Evolutionary conservation across 2,113 vertebrate genomes (phyloP).

Genomic region (Struthidea cinerea): DNA sequence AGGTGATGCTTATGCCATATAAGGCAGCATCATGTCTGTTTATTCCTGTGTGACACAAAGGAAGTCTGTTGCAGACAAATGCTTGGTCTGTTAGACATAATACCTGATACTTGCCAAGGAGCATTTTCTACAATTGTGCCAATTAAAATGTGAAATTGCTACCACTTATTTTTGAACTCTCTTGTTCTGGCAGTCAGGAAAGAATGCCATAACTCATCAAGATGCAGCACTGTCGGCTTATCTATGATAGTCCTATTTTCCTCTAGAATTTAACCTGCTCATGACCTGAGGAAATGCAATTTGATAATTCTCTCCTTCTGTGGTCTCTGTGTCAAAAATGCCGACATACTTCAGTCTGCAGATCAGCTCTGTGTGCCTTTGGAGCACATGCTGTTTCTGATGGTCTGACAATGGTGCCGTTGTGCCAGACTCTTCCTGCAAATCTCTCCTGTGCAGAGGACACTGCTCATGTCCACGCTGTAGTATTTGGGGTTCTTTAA

Average conservation of each 20-base stretch:
- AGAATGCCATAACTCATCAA: slow-evolving; percentile 27
- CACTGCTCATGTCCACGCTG: not conserved
- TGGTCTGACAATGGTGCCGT: rapidly evolving
- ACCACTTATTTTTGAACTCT: slow-evolving; percentile 31
- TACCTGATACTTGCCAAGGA: slow-evolving; percentile 56
- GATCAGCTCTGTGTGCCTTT: not conserved
- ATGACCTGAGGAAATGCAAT: not conserved
- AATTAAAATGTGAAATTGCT: slow-evolving; percentile 46
- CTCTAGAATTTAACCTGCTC: slow-evolving; percentile 29
- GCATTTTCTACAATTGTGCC: slow-evolving; percentile 47
- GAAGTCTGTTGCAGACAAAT: slow-evolving; percentile 45
- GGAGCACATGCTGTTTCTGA: not conserved
- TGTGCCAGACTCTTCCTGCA: not conserved
- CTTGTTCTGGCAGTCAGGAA: not conserved
- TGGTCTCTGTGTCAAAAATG: not conserved
- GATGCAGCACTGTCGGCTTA: not conserved
- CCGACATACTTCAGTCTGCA: not conserved
- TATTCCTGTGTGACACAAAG: slow-evolving; percentile 34
- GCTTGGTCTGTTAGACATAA: slow-evolving; percentile 52
- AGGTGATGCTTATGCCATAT: slow-evolving; percentile 23
- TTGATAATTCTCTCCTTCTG: slow-evolving; percentile 5
- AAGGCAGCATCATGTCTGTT: slow-evolving; percentile 29
- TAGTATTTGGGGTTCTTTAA: not conserved
- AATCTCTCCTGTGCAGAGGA: not conserved
- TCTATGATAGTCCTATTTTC: not conserved